Base-by-base conservation (phyloP, 1,140 invertebrate species). In the Aphelenchoides avenae region DNA sequence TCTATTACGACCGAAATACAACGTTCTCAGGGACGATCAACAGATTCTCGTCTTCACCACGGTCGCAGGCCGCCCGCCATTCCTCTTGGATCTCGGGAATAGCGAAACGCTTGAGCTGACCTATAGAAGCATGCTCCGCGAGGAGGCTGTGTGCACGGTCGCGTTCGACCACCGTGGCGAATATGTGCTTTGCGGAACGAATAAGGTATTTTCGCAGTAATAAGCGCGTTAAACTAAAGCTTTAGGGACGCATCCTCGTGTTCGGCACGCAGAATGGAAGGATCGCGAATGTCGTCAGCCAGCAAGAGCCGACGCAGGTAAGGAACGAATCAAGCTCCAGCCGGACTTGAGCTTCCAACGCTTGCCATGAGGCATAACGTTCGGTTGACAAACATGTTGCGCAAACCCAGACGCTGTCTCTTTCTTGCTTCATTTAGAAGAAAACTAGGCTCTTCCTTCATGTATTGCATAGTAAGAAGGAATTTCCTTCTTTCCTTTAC, bases 141-240 rank as follows among this genome's bases (percentile, higher is more conserved):
- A 67, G 26, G 63, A 65, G 13, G 27, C 66, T 5, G 43, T 65
- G 26, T 69, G 64, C 7, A 49, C 63, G 36, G 49, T 43, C 15
- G 40, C 46, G 22, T 65, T 68, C 44, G 63, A 65, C 43, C 40
- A 48, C n/a, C 65, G 66, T 27, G 63, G 63, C 15, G n/a, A 42
- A 22, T 51, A 44, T 27, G 59, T 64, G 43, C 29, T 65, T 47
- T 37, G 43, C 5, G 63, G 63, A 5, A 65, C 42, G 20, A 64
- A 41, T 7, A 67, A 67, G 43, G 63, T 55, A 24, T 13, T 20
- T 22, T 54, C 7, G n/a, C n/a, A n/a, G 3, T 6, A 13, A 6
- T 5, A 26, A 6, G 22, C 36, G 54, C 33, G 24, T 31, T 9
- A 4, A n/a, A 37, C 37, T 24, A n/a, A 2, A 26, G 15, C 37